These are phyloP conservation scores for Chaetorhynchus papuensis DNA, from an alignment of 2,113 vertebrate species.

Conservation along the genomic window DNA sequence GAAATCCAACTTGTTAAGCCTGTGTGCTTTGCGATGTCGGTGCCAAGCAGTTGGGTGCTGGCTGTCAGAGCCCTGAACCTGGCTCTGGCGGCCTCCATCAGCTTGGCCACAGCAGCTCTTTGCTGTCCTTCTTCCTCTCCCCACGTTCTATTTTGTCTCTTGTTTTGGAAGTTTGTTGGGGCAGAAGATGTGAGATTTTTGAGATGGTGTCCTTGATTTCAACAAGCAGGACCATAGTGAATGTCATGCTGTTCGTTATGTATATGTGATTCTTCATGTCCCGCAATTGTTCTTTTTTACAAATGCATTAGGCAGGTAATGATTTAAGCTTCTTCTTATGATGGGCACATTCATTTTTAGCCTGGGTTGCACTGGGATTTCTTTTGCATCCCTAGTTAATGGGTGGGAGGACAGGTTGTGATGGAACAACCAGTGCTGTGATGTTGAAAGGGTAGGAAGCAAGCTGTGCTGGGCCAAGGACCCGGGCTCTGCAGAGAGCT, in stretches of 20 bases:
- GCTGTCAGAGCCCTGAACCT: not conserved
- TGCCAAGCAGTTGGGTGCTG: not conserved
- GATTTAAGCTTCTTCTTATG: not conserved
- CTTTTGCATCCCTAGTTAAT: not conserved
- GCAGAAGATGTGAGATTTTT: not conserved
- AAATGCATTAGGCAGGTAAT: not conserved
- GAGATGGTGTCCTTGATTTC: not conserved
- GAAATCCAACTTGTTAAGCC: not conserved
- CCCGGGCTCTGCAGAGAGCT: not conserved
- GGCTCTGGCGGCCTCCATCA: not conserved
- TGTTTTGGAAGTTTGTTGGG: not conserved
- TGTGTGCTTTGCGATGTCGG: not conserved
- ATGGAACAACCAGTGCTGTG: not conserved
- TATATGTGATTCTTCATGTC: not conserved
- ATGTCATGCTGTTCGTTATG: not conserved
- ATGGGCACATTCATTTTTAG: not conserved
- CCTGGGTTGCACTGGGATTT: not conserved
- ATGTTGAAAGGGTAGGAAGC: slow-evolving; percentile 1
- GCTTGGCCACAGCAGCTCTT: not conserved
- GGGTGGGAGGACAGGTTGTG: not conserved
- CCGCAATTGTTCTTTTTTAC: not conserved
- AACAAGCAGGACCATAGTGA: not conserved
- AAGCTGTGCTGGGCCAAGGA: slow-evolving; percentile 35
- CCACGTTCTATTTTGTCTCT: not conserved
- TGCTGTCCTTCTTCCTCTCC: not conserved